A percentile compares a stretch with the other conserved stretches of the same genome.
Evolutionary conservation across 2,797 vertebrate genomes (phyloP).

Genomic region (Oreochromis mossambicus): DNA sequence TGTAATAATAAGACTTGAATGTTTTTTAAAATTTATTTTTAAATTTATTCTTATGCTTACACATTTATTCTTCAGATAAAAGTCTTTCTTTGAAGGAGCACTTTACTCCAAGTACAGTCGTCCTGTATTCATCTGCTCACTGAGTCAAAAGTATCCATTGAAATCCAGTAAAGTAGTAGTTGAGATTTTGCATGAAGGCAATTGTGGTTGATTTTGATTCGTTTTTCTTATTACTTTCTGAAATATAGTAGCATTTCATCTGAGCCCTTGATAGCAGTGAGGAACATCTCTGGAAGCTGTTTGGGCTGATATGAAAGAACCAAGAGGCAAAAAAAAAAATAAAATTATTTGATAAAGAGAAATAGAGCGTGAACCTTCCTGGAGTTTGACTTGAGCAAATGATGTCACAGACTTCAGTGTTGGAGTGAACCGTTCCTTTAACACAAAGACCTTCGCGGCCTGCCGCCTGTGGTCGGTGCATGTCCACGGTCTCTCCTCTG

Average conservation of each 20-base stretch:
- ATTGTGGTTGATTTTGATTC: not conserved
- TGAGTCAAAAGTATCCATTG: not conserved
- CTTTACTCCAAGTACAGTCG: not conserved
- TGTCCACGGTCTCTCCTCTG: conserved; percentile 77
- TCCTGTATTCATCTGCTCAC: not conserved
- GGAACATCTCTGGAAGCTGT: not conserved
- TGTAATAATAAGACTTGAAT: not conserved
- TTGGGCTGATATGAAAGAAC: not conserved
- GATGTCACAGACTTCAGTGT: not conserved
- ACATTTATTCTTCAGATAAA: not conserved
- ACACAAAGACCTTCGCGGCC: not conserved
- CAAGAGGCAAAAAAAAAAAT: not conserved
- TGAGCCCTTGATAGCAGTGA: not conserved
- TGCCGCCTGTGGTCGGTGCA: not conserved
- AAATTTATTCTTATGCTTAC: not conserved
- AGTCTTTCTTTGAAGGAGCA: not conserved
- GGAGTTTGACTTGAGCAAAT: not conserved
- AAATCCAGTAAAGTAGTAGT: not conserved
- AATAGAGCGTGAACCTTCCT: not conserved
- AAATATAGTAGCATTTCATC: not conserved
- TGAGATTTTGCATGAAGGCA: not conserved
- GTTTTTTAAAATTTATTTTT: accelerated
- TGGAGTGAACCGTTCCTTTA: not conserved
- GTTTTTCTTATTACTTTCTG: not conserved
- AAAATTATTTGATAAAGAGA: not conserved